Evolutionary conservation across 2,113 vertebrate species (phyloP), one percentile per base, ranked within the genome.

Genomic region (Seriola dumerili): DNA sequence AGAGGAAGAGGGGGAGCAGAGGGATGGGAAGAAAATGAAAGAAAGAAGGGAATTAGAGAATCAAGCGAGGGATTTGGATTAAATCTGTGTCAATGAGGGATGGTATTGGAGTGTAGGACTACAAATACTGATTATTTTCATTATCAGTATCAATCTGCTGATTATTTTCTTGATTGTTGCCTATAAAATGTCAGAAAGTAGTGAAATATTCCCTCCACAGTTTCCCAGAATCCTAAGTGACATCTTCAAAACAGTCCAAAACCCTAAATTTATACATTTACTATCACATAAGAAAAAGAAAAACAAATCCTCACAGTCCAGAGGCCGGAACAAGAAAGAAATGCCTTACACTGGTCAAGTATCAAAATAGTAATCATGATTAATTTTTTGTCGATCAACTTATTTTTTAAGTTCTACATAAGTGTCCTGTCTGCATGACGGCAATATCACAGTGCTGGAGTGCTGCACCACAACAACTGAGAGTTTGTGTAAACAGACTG

Each of bases 1-100:
- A 44, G 76, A 57, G 34, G 61, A 59, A 17, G 74, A 48, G 58
- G 42, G 34, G 42, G 57, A 44, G 23, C 54, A 91, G 78, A 76
- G 52, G 3, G 34, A 58, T 29, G 67, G 9, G 36, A n/a, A 62
- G 29, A 66, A 64, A 83, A 81, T 52, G 13, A 83, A 46, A 61
- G 42, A 71, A 23, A 52, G 25, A n/a, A n/a, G 67, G 21, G 63
- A 83, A 42, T 70, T 48, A 71, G 48, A 72, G 42, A 77, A 32
- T 40, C 21, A 81, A 46, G 3, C 2, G 1, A 55, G 8, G 16
- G 40, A 63, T 54, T 21, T 36, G 12, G 38, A 42, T 21, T 4
- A 19, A 29, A 36, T 13, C 5, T 32, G 32, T 36, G 25, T 34
- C 2, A 2, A 10, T 12, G 34, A 76, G 50, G 34, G 12, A 44